phyloP scores from a whole-genome alignment of 2,888 invertebrate species.

The Megamerina dolium region DNA sequence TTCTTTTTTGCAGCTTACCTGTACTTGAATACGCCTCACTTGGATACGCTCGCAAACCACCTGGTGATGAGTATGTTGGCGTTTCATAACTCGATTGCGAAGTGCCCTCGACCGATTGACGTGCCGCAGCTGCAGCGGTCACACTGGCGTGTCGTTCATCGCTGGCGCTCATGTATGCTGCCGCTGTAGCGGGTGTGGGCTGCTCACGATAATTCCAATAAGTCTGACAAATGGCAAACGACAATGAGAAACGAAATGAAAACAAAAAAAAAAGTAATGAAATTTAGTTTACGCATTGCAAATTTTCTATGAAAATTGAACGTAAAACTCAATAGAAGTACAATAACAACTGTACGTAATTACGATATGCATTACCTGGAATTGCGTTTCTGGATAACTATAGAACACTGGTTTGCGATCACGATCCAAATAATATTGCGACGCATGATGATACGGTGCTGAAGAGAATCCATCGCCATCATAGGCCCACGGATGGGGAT shows the following conservation, averaged over 20 bases:
- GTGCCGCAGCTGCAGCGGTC: conserved; percentile 42
- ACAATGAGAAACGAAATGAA: conserved; percentile 6
- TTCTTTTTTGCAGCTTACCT: conserved; percentile 43
- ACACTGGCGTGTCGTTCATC: conserved; percentile 47
- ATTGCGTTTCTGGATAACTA: conserved; percentile 49
- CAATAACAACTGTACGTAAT: no score
- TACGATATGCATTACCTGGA: conserved; percentile 39
- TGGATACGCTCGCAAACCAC: conserved; percentile 46
- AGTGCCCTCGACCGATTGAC: conserved; percentile 49
- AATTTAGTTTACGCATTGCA: conserved; percentile 1
- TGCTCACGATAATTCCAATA: conserved; percentile 51
- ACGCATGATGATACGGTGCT: conserved; percentile 44
- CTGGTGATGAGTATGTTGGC: conserved; percentile 47
- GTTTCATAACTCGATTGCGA: conserved; percentile 50
- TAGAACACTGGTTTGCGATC: conserved; percentile 50
- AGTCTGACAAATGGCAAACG: conserved; percentile 28
- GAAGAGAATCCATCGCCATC: conserved; percentile 47
- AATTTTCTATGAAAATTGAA: no score
- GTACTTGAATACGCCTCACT: conserved; percentile 48
- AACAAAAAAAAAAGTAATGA: not conserved
- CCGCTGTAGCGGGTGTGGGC: conserved; percentile 39
- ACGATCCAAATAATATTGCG: conserved; percentile 49
- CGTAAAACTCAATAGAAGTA: no score
- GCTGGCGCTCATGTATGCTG: conserved; percentile 45
- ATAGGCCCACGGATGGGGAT: conserved; percentile 49